phyloP scores from a whole-genome alignment of 2,797 vertebrate species.

The Phaenicophaeus curvirostris region DNA sequence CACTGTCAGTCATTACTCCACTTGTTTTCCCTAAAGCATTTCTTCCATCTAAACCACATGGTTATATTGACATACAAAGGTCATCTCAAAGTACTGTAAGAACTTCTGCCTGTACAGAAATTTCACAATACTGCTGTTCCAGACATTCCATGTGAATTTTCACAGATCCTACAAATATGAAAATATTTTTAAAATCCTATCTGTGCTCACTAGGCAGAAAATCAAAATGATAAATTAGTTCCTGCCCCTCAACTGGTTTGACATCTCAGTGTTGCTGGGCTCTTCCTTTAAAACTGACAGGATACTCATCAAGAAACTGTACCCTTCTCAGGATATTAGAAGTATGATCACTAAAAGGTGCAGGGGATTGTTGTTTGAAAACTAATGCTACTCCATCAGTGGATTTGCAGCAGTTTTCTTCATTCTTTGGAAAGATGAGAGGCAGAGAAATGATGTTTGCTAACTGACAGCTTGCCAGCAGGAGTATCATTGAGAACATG shows the following conservation, averaged over 20 bases:
- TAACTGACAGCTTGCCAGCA: constrained; percentile 43
- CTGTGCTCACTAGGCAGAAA: background rate
- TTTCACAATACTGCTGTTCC: background rate
- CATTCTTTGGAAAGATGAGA: constrained; percentile 26
- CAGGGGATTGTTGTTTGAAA: background rate
- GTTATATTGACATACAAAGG: background rate
- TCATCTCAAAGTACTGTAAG: background rate
- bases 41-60: background rate
- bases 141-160: background rate
- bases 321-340: background rate
- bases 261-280: background rate
- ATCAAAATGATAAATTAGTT: background rate
- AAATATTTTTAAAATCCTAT: background rate
- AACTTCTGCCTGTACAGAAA: background rate
- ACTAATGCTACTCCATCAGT: background rate
- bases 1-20: background rate
- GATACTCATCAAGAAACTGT: background rate
- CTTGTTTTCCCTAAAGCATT: background rate
- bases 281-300: background rate
- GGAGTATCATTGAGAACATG: constrained; percentile 46
- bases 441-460: background rate
- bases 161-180: background rate
- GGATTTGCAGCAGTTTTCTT: background rate
- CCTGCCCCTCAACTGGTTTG: background rate
- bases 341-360: background rate